These are phyloP conservation scores for Carposina sasakii DNA, from an alignment of 1,140 invertebrate genomes.

Conservation along the genomic window DNA sequence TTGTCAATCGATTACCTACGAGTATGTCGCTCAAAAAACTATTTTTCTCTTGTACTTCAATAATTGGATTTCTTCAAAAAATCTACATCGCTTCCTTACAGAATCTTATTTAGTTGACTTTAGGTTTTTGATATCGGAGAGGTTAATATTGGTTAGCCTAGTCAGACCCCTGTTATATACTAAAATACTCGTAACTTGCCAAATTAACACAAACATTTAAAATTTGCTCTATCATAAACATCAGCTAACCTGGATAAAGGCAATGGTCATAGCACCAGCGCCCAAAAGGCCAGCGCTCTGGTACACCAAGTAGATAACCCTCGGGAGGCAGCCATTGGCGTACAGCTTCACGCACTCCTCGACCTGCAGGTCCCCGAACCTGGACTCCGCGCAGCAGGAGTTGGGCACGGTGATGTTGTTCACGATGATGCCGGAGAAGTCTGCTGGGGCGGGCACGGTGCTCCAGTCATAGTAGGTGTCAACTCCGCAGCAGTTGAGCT, in stretches of 20 bases:
- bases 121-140: too few relatives aligned
- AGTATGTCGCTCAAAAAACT: too few relatives aligned
- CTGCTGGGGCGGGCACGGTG: conserved; percentile 33
- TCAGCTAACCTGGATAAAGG: conserved; percentile 83
- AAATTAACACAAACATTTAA: too few relatives aligned
- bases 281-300: conserved; percentile 83
- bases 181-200: too few relatives aligned
- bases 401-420: conserved; percentile 67
- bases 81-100: too few relatives aligned
- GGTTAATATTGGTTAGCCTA: too few relatives aligned
- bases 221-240: too few relatives aligned
- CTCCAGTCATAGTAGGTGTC: conserved; percentile 77
- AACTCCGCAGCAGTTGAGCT: conserved; percentile 86
- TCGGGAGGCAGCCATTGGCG: conserved; percentile 77
- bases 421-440: conserved; percentile 29
- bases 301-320: conserved; percentile 78
- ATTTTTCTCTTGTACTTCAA: too few relatives aligned
- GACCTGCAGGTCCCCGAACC: conserved; percentile 23
- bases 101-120: too few relatives aligned
- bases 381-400: conserved; percentile 72
- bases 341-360: conserved; percentile 60
- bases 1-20: too few relatives aligned
- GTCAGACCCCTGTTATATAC: too few relatives aligned
- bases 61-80: too few relatives aligned
- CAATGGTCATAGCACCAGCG: conserved; percentile 86